Conservation (phyloP, 2,797 vertebrate species). For the Dermochelys coriacea region DNA sequence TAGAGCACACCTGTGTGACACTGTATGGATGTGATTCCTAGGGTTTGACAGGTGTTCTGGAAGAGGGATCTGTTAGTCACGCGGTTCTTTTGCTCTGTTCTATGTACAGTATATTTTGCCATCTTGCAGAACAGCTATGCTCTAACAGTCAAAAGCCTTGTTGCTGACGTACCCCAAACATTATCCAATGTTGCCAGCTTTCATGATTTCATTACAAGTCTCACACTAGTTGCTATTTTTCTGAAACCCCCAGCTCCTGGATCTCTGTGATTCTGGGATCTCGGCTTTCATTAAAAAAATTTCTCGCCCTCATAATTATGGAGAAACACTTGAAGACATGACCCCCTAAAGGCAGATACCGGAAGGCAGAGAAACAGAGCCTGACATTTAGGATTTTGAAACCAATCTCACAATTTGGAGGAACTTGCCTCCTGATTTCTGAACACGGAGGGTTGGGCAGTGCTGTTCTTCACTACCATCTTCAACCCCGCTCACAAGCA, state of each 20-base stretch:
- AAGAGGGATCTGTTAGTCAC: neutral
- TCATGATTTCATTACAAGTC: neutral
- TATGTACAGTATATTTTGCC: neutral
- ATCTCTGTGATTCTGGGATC: neutral
- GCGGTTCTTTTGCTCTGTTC: neutral
- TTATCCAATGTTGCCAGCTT: neutral
- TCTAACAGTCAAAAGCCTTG: neutral
- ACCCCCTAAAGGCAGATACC: neutral
- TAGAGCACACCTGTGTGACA: neutral
- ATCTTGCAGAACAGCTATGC: neutral
- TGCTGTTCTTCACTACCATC: neutral
- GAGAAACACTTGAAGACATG: neutral
- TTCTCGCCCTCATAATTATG: neutral
- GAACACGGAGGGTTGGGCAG: neutral
- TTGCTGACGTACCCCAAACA: no score
- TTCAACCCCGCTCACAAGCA: neutral
- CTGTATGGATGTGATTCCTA: neutral
- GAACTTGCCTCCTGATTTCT: neutral
- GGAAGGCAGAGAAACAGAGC: neutral
- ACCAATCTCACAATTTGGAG: neutral
- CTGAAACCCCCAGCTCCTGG: neutral
- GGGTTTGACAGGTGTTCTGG: neutral
- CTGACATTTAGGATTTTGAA: neutral
- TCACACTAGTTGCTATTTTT: neutral
- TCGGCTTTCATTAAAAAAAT: neutral